A percentile compares a stretch with the other conserved stretches of the same genome.
These are phyloP conservation scores for Hypercompe scribonia DNA, from an alignment of 2,888 invertebrate genomes.

Conservation along the genomic window DNA sequence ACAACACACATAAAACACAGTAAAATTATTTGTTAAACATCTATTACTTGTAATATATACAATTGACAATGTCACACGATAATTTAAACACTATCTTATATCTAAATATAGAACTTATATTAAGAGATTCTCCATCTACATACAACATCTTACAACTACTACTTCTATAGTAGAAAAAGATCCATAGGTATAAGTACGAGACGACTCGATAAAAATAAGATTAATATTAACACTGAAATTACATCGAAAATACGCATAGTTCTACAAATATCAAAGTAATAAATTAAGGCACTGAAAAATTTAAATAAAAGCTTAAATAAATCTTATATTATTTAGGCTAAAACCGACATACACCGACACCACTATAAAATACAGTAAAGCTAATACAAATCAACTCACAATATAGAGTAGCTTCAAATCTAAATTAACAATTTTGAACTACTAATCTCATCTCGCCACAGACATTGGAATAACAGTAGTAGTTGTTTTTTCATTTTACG, in stretches of 20 bases:
- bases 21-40: background rate
- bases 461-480: too few relatives aligned
- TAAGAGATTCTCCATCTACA: background rate
- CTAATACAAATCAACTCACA: slow-evolving; percentile 9
- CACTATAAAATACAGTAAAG: slow-evolving; percentile 8
- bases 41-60: too few relatives aligned
- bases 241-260: background rate
- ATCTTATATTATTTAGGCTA: too few relatives aligned
- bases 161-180: background rate
- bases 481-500: too few relatives aligned
- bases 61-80: background rate
- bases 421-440: too few relatives aligned
- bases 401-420: background rate
- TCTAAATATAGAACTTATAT: background rate
- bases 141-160: background rate
- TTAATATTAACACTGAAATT: background rate
- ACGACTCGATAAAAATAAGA: background rate
- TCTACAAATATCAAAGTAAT: background rate
- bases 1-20: background rate
- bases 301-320: background rate
- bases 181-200: too few relatives aligned
- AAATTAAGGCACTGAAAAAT: background rate
- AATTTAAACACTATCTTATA: background rate
- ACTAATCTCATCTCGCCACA: too few relatives aligned
- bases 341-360: background rate